Conservation (phyloP, 2,888 invertebrate species). For the Polietes domitor region DNA sequence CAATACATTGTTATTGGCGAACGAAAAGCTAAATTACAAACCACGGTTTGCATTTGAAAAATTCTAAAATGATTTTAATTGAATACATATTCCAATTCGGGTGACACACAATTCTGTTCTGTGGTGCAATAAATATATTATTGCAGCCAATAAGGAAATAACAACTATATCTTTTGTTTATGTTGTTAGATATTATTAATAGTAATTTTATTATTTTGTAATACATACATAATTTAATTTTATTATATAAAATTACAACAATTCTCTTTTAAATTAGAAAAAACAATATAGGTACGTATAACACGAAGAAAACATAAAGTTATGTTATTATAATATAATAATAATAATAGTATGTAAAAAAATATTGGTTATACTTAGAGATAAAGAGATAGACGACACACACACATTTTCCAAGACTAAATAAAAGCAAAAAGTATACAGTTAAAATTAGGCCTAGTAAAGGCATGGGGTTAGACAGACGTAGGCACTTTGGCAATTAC, state of each 20-base stretch:
- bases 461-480: conserved; percentile 5
- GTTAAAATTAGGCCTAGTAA: neutral
- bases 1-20: too few species aligned
- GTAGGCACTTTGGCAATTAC: conserved; percentile 64
- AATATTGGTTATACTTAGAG: conserved; percentile 32
- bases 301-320: conserved; percentile 34
- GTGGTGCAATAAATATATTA: too few species aligned
- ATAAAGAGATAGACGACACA: conserved; percentile 34
- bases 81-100: too few species aligned
- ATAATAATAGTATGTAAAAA: too few species aligned
- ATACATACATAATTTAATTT: conserved; percentile 49
- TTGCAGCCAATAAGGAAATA: too few species aligned
- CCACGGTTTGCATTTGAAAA: too few species aligned
- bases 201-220: conserved; percentile 51
- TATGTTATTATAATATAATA: conserved; percentile 35
- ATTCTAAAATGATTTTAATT: too few species aligned
- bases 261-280: conserved; percentile 38
- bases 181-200: conserved; percentile 18
- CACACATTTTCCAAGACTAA: conserved; percentile 40
- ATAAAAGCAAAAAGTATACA: conserved; percentile 39
- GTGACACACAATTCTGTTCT: too few species aligned
- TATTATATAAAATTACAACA: conserved; percentile 51
- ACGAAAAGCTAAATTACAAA: too few species aligned
- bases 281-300: conserved; percentile 36
- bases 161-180: neutral